Evolutionary conservation across 2,888 invertebrate genomes (phyloP), one percentile per base, ranked within the genome.

Genomic region (Xylophagus ater): DNA sequence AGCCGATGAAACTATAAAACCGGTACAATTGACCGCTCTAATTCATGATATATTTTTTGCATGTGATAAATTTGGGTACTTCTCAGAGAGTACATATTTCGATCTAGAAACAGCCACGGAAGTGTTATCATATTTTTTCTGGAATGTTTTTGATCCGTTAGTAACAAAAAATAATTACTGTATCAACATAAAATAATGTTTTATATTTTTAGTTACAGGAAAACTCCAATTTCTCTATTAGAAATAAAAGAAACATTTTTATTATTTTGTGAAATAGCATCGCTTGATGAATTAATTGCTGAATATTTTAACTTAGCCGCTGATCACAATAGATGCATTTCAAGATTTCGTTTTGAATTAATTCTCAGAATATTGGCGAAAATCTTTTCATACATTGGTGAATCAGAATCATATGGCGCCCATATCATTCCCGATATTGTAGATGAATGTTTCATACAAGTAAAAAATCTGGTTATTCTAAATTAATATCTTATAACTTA

Each of bases 131-230:
- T 62, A 61, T 44, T 63, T 65, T 43, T 57, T 64, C 41, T 65
- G 62, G 65, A 60, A 60, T 33, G 49, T 63, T 30, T 65, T 58
- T 46, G 65, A 65, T 53, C 59, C 62, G 60, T 64, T 52, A 45
- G 58, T 46, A 12, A 3, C 19, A 28, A n/a, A 28, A n/a, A n/a
- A 28, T 12, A 9, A 28, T 8, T 28, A 8, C 12, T 17, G 9
- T 17, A 9, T 13, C 10, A 31, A 3, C 10, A 23, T 14, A 20
- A 8, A 24, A 13, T 4, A 33, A 33, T 20, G 10, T 15, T 7
- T 20, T 18, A 17, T 5, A 9, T 29, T 49, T 51, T 4, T 41
- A 63, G 64, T 1, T 54, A 59, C 25, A 53, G 62, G 0, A 51
- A 52, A 4, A 56, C 59, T 31, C 58, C 64, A 1, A 57, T 65